Conservation (phyloP, 53 echinoderm and acorn worm species). For the Paracentrotus lividus region DNA sequence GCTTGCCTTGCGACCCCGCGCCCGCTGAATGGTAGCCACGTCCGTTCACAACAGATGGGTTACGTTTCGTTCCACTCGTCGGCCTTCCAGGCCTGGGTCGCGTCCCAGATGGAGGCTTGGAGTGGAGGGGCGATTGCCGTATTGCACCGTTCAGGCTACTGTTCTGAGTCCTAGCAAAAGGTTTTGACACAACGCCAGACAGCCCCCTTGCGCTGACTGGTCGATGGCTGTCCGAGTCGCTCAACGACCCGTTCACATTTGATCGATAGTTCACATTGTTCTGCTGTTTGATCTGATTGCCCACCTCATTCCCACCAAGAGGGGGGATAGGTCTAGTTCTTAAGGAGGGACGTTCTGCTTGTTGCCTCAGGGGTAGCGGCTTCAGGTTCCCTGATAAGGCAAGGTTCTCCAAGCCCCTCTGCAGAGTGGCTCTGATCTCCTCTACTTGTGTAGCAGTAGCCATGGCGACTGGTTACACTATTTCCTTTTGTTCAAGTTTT, state of each 20-base stretch:
- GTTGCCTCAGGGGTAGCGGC: slow-evolving; percentile 93
- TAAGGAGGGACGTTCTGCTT: slow-evolving; percentile 82
- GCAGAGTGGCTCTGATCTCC: slow-evolving; percentile 91
- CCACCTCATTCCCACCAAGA: slow-evolving; percentile 15
- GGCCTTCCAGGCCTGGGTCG: slow-evolving; percentile 1
- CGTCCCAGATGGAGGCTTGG: background rate
- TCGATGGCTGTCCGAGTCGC: background rate
- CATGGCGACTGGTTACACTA: slow-evolving; percentile 57
- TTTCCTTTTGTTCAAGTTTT: slow-evolving; percentile 41
- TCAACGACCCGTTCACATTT: background rate
- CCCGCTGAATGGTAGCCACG: slow-evolving; percentile 23
- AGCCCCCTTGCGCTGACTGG: slow-evolving; percentile 39
- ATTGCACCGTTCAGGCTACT: slow-evolving; percentile 32
- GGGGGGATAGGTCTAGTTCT: slow-evolving; percentile 60
- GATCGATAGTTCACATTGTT: slow-evolving; percentile 49
- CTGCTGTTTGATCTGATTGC: slow-evolving; percentile 44
- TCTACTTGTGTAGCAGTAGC: slow-evolving; percentile 90
- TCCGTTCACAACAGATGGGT: background rate
- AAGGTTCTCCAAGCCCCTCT: slow-evolving; percentile 93
- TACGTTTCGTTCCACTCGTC: slow-evolving; percentile 8
- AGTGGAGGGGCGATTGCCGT: background rate
- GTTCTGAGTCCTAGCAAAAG: slow-evolving; percentile 55
- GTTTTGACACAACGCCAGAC: slow-evolving; percentile 38
- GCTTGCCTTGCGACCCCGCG: background rate
- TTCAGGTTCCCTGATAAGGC: slow-evolving; percentile 87